Conservation (phyloP, 2,888 invertebrate genomes). For the Synergus laeviventris region DNA sequence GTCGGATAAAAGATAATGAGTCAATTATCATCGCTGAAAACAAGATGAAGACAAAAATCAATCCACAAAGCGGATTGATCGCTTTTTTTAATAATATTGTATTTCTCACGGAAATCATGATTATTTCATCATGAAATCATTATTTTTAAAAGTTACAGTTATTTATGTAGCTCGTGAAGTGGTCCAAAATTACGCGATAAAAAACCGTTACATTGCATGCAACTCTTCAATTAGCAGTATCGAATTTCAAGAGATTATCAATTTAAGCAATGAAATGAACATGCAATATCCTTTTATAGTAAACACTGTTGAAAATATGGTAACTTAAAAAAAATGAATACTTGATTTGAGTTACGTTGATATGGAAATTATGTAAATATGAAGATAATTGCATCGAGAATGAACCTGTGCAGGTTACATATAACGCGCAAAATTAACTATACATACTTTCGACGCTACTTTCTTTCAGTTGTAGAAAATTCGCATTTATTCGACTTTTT, state of each 20-base stretch:
- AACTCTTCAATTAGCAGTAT: neutral
- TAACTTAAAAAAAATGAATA: neutral
- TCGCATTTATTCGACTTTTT: neutral
- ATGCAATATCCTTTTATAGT: neutral
- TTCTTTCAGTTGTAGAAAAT: neutral
- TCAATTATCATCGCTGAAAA: slow-evolving; percentile 54
- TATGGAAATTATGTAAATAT: slow-evolving; percentile 18
- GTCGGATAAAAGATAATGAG: slow-evolving; percentile 42
- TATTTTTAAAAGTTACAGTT: slow-evolving; percentile 39
- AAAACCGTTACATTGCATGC: neutral
- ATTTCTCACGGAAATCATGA: neutral
- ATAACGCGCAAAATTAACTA: neutral
- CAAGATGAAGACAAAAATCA: slow-evolving; percentile 36
- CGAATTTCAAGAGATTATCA: neutral
- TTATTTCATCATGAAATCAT: neutral
- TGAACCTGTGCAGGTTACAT: neutral
- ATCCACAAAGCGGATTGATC: neutral
- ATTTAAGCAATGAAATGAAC: neutral
- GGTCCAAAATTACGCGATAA: neutral
- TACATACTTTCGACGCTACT: neutral
- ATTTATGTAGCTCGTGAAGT: slow-evolving; percentile 47
- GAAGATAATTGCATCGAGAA: slow-evolving; percentile 1
- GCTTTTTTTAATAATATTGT: neutral
- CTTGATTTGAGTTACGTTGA: neutral
- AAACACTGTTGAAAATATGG: neutral